These are phyloP conservation scores for Gallinago jamesoni DNA, from an alignment of 2,113 vertebrate species.

Conservation along the genomic window DNA sequence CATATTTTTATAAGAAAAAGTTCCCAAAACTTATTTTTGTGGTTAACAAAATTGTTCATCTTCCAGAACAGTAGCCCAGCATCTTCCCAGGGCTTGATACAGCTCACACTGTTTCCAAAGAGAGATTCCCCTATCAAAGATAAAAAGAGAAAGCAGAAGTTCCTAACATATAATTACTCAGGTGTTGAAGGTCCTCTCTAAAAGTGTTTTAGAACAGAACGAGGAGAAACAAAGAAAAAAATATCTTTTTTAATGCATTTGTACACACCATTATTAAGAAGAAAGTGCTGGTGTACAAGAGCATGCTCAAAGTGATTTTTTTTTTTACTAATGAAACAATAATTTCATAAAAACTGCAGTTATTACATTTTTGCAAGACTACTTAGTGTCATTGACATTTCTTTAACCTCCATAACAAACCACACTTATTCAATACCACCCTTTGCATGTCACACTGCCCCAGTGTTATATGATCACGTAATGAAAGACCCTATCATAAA, in stretches of 20 bases:
- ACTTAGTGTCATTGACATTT: constrained; percentile 54
- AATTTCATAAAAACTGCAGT: constrained; percentile 19
- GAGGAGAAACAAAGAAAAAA: not conserved
- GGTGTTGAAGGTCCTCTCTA: not conserved
- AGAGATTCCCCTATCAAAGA: not conserved
- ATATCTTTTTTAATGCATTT: not conserved
- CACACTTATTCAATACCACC: constrained; percentile 40
- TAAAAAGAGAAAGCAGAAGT: not conserved
- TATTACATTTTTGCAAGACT: constrained; percentile 34
- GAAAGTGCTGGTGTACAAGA: not conserved
- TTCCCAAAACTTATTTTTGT: not conserved
- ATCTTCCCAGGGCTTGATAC: not conserved
- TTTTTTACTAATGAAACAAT: not conserved
- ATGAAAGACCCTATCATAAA: constrained; percentile 64
- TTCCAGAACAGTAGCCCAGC: not conserved
- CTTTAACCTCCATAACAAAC: constrained; percentile 61
- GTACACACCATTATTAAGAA: not conserved
- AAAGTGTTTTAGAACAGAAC: not conserved
- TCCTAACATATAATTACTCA: not conserved
- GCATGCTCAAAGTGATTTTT: not conserved
- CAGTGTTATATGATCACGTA: constrained; percentile 47
- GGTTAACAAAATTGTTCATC: not conserved
- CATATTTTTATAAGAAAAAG: not conserved
- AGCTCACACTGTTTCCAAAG: rapidly evolving
- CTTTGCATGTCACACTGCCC: constrained; percentile 29